Percentiles rank a stretch among this genome's conserved stretches.
Conservation (phyloP, 2,797 vertebrate species). For the Lagocephalus sceleratus region DNA sequence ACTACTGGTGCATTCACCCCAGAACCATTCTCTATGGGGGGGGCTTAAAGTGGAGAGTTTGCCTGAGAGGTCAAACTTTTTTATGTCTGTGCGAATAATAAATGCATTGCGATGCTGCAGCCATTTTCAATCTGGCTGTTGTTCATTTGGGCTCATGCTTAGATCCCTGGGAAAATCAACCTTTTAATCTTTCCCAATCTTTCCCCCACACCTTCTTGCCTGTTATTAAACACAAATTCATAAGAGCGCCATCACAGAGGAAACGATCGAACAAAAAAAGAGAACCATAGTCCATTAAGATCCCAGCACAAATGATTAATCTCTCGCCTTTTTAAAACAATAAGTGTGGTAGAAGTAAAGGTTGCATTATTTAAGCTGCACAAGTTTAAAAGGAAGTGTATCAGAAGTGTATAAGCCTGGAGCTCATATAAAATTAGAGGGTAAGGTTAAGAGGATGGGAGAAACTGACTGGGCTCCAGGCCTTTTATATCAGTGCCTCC, state of each 20-base stretch:
- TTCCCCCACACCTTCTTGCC: too few species aligned
- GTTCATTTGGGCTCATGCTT: slow-evolving; percentile 13
- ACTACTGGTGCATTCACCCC: slow-evolving; percentile 28
- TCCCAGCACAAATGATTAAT: slow-evolving; percentile 5
- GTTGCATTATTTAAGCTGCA: slow-evolving; percentile 41
- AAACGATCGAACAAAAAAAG: slow-evolving; percentile 25
- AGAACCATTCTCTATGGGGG: neutral
- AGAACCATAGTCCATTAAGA: slow-evolving; percentile 25
- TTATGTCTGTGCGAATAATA: slow-evolving; percentile 14
- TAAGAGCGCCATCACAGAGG: slow-evolving; percentile 2
- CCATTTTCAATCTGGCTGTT: slow-evolving; percentile 18
- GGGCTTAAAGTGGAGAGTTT: neutral
- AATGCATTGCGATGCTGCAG: slow-evolving; percentile 8
- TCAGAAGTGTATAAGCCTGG: slow-evolving; percentile 26
- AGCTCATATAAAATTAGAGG: slow-evolving; percentile 39
- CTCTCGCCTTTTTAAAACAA: neutral
- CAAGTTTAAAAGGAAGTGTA: slow-evolving; percentile 37
- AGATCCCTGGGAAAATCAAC: slow-evolving; percentile 12
- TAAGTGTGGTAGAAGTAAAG: neutral
- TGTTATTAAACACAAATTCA: slow-evolving; percentile 7
- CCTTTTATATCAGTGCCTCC: slow-evolving; percentile 35
- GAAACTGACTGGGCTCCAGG: slow-evolving; percentile 26
- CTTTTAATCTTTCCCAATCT: slow-evolving; percentile 26
- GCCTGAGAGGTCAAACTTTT: slow-evolving; percentile 4
- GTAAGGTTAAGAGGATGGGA: slow-evolving; percentile 54